Evolutionary conservation across 1,140 invertebrate genomes (phyloP).

Genomic region (Homalodisca vitripennis): DNA sequence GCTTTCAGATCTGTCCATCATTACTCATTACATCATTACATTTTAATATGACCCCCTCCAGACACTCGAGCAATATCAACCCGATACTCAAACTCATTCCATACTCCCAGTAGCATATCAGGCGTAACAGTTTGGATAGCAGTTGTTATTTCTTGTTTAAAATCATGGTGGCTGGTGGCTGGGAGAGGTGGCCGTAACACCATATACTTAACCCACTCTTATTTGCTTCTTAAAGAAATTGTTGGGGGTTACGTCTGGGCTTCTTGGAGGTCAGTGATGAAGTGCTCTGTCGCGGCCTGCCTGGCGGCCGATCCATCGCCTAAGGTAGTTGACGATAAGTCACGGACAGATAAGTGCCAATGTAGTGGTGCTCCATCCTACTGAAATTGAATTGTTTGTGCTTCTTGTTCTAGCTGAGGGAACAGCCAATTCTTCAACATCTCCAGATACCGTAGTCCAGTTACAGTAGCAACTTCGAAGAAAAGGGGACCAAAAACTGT

Average conservation of each 20-base stretch:
- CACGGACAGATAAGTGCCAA: conserved; percentile 33
- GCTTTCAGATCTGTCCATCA: too few species aligned
- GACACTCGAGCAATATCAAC: conserved; percentile 9
- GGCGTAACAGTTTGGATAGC: conserved; percentile 23
- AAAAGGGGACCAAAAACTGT: conserved; percentile 24
- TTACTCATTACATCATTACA: too few species aligned
- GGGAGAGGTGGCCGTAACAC: conserved; percentile 9
- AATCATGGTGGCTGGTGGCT: background rate
- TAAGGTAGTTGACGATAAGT: conserved; percentile 34
- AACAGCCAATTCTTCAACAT: conserved; percentile 33
- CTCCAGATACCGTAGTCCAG: conserved; percentile 30
- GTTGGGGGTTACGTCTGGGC: background rate
- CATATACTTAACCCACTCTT: conserved; percentile 11
- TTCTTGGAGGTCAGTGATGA: conserved; percentile 4
- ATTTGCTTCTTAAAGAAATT: conserved; percentile 1
- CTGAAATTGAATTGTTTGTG: conserved; percentile 13
- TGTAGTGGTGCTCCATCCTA: conserved; percentile 30
- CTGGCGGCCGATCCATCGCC: conserved; percentile 37
- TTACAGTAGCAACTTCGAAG: conserved; percentile 27
- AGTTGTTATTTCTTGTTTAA: conserved; percentile 9
- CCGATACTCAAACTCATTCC: conserved; percentile 21
- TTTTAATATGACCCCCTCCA: conserved; percentile 14
- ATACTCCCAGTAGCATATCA: conserved; percentile 27
- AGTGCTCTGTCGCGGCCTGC: conserved; percentile 20
- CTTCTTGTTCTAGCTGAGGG: conserved; percentile 26